phyloP scores from a whole-genome alignment of 2,797 vertebrate genomes.

The Notoglanidium macrostoma region DNA sequence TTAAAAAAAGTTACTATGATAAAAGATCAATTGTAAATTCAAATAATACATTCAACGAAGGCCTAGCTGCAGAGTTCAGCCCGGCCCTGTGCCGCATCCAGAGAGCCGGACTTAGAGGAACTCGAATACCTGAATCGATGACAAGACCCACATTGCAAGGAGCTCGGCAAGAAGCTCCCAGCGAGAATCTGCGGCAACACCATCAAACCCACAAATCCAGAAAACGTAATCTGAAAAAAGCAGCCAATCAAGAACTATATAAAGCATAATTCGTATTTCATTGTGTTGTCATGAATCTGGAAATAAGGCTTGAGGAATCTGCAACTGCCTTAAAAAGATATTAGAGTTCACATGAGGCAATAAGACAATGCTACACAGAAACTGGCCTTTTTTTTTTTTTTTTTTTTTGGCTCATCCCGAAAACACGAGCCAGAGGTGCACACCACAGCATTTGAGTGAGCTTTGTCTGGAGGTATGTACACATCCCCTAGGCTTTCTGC shows the following conservation, averaged over 20 bases:
- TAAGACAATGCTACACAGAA: conserved; percentile 42
- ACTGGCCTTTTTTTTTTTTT: conserved; percentile 51
- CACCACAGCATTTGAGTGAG: conserved; percentile 56
- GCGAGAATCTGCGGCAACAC: conserved; percentile 40
- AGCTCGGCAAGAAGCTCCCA: conserved; percentile 28
- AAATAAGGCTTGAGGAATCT: conserved; percentile 54
- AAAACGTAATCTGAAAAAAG: conserved; percentile 31
- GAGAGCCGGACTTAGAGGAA: conserved; percentile 48
- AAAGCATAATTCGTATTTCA: conserved; percentile 41
- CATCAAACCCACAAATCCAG: conserved; percentile 36
- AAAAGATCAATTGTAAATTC: conserved; percentile 36
- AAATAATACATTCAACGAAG: conserved; percentile 84
- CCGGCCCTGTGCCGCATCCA: conserved; percentile 61
- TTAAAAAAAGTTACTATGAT: conserved; percentile 23
- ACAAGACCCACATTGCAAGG: conserved; percentile 48
- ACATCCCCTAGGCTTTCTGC: conserved; percentile 45
- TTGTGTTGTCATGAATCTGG: conserved; percentile 66
- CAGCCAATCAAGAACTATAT: conserved; percentile 44
- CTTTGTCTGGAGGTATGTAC: conserved; percentile 52
- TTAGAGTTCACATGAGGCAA: conserved; percentile 56
- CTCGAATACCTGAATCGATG: conserved; percentile 60
- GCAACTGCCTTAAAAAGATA: conserved; percentile 58
- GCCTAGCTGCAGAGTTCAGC: conserved; percentile 77
- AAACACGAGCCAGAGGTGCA: conserved; percentile 57
- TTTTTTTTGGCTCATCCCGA: conserved; percentile 45